These are phyloP conservation scores for Shargacucullia verbasci DNA, from an alignment of 2,888 invertebrate genomes.

Conservation along the genomic window DNA sequence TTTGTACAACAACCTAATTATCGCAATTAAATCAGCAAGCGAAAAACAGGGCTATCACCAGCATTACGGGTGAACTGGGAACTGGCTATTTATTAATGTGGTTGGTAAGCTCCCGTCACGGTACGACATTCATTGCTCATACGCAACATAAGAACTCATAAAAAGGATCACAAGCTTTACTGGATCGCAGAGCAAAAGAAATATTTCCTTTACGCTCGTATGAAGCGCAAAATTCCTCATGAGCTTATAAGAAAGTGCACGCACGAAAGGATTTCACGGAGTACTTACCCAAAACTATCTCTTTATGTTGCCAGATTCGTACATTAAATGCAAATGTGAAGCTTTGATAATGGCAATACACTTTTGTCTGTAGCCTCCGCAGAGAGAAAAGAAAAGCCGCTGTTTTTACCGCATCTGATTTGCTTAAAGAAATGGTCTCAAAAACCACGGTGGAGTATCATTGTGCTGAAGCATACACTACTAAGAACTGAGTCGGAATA, in stretches of 20 bases:
- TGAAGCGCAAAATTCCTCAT: slow-evolving; percentile 65
- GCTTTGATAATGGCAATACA: slow-evolving; percentile 14
- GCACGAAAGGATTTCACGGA: slow-evolving; percentile 68
- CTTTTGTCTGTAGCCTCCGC: slow-evolving; percentile 2
- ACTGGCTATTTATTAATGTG: slow-evolving; percentile 57
- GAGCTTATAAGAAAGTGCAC: slow-evolving; percentile 66
- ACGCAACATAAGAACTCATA: slow-evolving; percentile 76
- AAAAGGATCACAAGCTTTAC: slow-evolving; percentile 80
- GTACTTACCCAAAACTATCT: slow-evolving; percentile 62
- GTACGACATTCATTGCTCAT: slow-evolving; percentile 75
- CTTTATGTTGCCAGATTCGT: slow-evolving; percentile 35
- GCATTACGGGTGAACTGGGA: slow-evolving; percentile 10
- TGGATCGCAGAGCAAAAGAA: slow-evolving; percentile 77
- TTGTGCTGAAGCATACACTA: no score
- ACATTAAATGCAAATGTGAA: slow-evolving; percentile 25
- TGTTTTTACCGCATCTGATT: not conserved
- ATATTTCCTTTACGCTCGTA: slow-evolving; percentile 76
- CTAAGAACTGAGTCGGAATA: no score
- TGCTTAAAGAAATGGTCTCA: slow-evolving; percentile 10
- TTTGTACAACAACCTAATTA: no score
- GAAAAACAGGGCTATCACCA: not conserved
- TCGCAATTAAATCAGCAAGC: slow-evolving; percentile 1
- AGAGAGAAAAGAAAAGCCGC: not conserved
- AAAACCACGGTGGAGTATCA: not conserved
- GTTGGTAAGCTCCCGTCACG: slow-evolving; percentile 61